These are phyloP conservation scores for Stomatorhinus ivindoensis DNA, from an alignment of 2,113 vertebrate genomes.

Conservation along the genomic window DNA sequence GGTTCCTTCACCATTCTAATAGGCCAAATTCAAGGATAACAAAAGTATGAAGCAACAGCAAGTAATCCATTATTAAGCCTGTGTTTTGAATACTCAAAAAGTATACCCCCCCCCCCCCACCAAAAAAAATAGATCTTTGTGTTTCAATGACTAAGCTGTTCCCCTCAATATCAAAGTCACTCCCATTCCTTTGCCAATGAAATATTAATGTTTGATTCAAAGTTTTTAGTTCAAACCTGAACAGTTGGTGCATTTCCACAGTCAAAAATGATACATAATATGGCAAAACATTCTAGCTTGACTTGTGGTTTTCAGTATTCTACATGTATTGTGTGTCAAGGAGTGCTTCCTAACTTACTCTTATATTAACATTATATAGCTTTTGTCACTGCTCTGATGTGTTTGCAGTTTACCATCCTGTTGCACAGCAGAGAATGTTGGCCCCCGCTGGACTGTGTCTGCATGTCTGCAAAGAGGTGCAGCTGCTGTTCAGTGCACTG, in stretches of 20 bases:
- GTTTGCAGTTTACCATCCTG: slow-evolving; percentile 49
- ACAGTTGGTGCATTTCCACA: neutral
- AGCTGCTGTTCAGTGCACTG: slow-evolving; percentile 58
- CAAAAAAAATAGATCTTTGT: neutral
- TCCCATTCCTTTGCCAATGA: neutral
- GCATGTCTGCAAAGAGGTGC: slow-evolving; percentile 40
- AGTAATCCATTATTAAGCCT: neutral
- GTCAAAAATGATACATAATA: neutral
- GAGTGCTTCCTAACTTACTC: neutral
- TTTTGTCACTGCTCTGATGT: neutral
- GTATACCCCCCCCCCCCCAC: neutral
- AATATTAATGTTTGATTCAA: neutral
- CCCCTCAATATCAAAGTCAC: neutral
- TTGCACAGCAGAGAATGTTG: slow-evolving; percentile 47
- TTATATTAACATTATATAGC: neutral
- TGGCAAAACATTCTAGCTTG: neutral
- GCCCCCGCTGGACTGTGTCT: slow-evolving; percentile 40
- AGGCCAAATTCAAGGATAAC: neutral
- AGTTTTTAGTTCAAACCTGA: neutral
- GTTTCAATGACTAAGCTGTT: neutral
- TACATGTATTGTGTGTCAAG: no score
- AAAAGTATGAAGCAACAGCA: neutral
- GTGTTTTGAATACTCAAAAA: neutral
- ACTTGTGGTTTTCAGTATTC: neutral
- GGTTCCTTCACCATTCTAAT: neutral